Evolutionary conservation across 35 echinoderm and acorn worm genomes (phyloP).

Genomic region (Apostichopus parvimensis): DNA sequence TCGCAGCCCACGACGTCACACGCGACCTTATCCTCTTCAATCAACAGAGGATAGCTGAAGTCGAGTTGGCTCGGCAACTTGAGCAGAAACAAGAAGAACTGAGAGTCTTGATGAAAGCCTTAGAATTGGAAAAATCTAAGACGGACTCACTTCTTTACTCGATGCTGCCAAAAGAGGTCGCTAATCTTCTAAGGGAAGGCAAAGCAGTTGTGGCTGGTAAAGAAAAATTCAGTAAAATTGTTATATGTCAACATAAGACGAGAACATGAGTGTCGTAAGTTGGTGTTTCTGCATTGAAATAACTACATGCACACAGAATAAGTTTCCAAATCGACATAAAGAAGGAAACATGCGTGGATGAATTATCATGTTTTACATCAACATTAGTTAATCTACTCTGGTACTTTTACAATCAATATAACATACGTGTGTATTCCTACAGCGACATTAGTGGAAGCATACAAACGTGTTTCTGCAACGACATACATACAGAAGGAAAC

Average conservation of each 20-base stretch:
- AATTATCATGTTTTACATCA: no score
- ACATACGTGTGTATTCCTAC: no score
- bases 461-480: no score
- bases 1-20: slow-evolving; percentile 88
- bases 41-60: slow-evolving; percentile 82
- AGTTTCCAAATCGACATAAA: no score
- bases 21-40: slow-evolving; percentile 91
- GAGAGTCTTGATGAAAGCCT: slow-evolving; percentile 68
- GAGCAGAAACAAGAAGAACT: slow-evolving; percentile 94
- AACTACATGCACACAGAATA: no score
- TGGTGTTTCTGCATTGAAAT: no score
- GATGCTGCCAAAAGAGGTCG: slow-evolving; percentile 83
- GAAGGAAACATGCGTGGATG: no score
- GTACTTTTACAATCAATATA: no score
- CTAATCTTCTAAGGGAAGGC: slow-evolving; percentile 85
- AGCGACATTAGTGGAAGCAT: no score
- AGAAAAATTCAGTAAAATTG: neutral
- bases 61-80: slow-evolving; percentile 78
- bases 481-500: no score
- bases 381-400: no score
- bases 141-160: slow-evolving; percentile 84
- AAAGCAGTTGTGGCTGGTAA: slow-evolving; percentile 76
- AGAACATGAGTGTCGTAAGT: no score
- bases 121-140: slow-evolving; percentile 79
- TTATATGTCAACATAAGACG: neutral